Evolutionary conservation across 2,888 invertebrate genomes (phyloP), one percentile per base, ranked within the genome.

Genomic region (Junonia oenone): DNA sequence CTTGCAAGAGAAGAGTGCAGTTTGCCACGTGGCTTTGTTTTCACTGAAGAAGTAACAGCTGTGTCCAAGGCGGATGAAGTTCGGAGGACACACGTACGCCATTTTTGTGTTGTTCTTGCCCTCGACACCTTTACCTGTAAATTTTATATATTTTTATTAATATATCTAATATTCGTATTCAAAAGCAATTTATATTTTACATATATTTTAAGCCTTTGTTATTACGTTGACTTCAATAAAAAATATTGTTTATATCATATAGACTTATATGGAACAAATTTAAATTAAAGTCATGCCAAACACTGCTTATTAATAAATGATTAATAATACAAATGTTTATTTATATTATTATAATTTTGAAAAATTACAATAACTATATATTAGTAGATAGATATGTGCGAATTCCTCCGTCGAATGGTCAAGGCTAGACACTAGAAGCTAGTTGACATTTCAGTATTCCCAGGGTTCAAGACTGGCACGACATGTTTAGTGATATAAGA

Each of bases 11-110:
- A 93, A 94, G 66, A 93, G 91, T 9, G 95, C 94, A 13, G 93
- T 92, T 66, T 93, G 92, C 95, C 95, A 95, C 46, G 92, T 91
- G 0, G 92, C 92, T 52, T 91, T 91, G 56, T 91, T 91, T 26
- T 91, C 92, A 71, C 95, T 95, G 81, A 95, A 92, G 84, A 90
- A 94, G 81, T 95, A 95, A 76, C 95, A 95, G 75, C 93, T 93
- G 75, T 93, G 93, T n/a, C 94, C 94, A 29, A 94, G 86, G 45
- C 94, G 84, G 69, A 95, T 88, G 83, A 94, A 95, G 51, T 93
- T 87, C 15, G 93, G 91, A 0, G 94, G 95, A 68, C 95, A 95
- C 49, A 92, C 92, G 81, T 93, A 93, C 27, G 83, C 84, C 87
- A 88, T 87, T 68, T 72, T 78, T 6, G 88, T 86, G 50, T 73